A percentile compares a stretch with the other conserved stretches of the same genome.
Conservation (phyloP, 1,140 invertebrate species). For the Magallana ariakensis region DNA sequence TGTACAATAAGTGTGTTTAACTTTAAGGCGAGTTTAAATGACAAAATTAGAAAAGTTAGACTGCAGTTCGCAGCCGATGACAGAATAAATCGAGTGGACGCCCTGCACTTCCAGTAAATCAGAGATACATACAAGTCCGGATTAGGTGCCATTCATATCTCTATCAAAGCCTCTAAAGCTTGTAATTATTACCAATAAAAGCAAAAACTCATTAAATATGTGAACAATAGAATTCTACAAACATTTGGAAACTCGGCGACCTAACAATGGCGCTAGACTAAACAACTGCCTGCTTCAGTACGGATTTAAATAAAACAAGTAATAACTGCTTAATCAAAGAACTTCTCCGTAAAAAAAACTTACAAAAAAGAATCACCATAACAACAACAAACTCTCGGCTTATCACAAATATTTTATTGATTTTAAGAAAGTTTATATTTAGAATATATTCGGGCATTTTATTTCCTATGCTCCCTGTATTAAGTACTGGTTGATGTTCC, state of each 20-base stretch:
- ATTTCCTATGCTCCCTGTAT: too few relatives aligned
- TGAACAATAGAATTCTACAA: conserved; percentile 7
- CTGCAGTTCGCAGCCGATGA: conserved; percentile 23
- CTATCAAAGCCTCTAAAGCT: neutral
- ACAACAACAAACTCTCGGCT: neutral
- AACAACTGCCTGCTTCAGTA: neutral
- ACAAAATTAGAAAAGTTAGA: conserved; percentile 26
- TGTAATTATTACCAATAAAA: conserved; percentile 21
- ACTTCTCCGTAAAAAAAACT: neutral
- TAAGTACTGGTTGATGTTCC: too few relatives aligned
- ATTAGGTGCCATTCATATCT: neutral
- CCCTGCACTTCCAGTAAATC: neutral
- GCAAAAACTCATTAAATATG: conserved; percentile 34
- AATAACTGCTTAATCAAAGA: conserved; percentile 24
- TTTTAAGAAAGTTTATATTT: conserved; percentile 23
- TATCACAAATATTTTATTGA: conserved; percentile 22
- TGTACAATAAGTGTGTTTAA: conserved; percentile 30
- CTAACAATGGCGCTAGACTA: neutral
- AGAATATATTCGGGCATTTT: neutral
- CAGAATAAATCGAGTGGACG: neutral
- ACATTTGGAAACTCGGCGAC: neutral
- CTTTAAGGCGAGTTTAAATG: conserved; percentile 36
- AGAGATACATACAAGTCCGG: neutral
- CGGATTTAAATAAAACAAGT: conserved; percentile 18
- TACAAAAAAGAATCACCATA: neutral